A percentile compares a stretch with the other conserved stretches of the same genome.
Evolutionary conservation across 2,797 vertebrate genomes (phyloP).

Genomic region (Muraenolepis orangiensis): DNA sequence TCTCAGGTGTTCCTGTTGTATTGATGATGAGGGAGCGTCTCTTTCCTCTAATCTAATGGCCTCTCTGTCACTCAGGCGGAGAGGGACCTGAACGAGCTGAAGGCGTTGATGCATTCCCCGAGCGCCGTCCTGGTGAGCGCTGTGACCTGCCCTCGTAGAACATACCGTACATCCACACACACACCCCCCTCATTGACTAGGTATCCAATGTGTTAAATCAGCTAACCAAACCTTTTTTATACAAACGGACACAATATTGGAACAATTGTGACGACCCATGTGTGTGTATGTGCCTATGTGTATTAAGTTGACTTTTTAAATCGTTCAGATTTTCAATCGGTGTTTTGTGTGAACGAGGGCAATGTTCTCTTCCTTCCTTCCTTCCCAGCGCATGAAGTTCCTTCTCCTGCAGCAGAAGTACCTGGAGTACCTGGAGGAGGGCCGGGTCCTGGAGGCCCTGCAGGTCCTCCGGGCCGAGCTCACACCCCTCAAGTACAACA

Average conservation of each 20-base stretch:
- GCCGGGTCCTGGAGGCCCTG: conserved; percentile 94
- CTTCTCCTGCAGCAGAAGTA: conserved; percentile 98
- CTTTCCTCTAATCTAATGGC: neutral
- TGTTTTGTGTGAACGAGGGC: too few species aligned
- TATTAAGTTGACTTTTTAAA: too few species aligned
- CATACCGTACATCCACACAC: too few species aligned
- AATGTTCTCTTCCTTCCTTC: neutral
- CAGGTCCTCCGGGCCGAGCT: conserved; percentile 93
- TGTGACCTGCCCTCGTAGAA: neutral
- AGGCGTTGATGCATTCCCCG: conserved; percentile 96
- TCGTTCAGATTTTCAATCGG: too few species aligned
- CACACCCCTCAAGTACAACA: conserved; percentile 95
- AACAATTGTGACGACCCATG: too few species aligned
- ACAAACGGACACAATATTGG: neutral
- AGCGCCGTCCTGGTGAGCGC: conserved; percentile 92
- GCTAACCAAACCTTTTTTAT: too few species aligned
- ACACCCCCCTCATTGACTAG: neutral
- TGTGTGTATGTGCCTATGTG: too few species aligned
- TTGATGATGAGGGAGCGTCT: neutral
- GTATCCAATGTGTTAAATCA: neutral
- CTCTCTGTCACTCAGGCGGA: conserved; percentile 79
- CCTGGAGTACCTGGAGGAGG: conserved; percentile 95
- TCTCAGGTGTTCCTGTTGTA: neutral
- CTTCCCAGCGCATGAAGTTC: conserved; percentile 92
- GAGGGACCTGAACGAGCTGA: conserved; percentile 96